Base-by-base conservation (phyloP, 2,797 vertebrate species). In the Thalassophryne amazonica region DNA sequence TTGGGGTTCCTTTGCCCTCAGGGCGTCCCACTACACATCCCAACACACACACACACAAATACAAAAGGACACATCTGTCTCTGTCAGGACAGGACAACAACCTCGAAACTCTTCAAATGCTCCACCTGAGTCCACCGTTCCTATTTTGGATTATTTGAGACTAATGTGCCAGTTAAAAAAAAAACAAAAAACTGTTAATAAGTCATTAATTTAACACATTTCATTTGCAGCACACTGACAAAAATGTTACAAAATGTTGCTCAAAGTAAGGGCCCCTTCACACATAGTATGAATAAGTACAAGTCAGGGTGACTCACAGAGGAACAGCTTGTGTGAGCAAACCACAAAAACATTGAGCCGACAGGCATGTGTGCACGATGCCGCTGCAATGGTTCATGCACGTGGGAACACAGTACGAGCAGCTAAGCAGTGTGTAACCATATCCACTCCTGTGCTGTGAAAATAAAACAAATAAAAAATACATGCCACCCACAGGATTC, bases 1-100 rank as follows among this genome's bases (percentile, higher is more conserved):
- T 87, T 73, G 82, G 81, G 78, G 75, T 87, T 82, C 80, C 47
- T 82, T 68, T 67, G 61, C 47, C 86, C 84, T 69, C 57, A 13
- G 83, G 83, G 72, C 82, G 33, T 83, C 73, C 74, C 46, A 61
- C 36, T 43, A 61, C 60, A 64, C 60, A 46, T 19, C 59, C 73
- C 62, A 36, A 69, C 69, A 60, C 66, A 75, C 77, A 69, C 20
- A 72, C 69, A 68, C 61, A 74, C 60, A 56, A 70, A 64, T 31
- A 49, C 32, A 23, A 54, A 17, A 35, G 37, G 1, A 29, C 61
- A 24, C 16, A 53, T 62, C 53, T 60, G 50, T 39, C 53, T 50
- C 53, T 39, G 56, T 57, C 65, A 43, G 38, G 14, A 27, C 34
- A 49, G 20, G 17, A 2, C 33, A 2, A 1, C 3, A 4, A 24